These are phyloP conservation scores for Hydra vulgaris DNA, from an alignment of 30 jellyfish, hydroid and myxozoan species.

Conservation along the genomic window DNA sequence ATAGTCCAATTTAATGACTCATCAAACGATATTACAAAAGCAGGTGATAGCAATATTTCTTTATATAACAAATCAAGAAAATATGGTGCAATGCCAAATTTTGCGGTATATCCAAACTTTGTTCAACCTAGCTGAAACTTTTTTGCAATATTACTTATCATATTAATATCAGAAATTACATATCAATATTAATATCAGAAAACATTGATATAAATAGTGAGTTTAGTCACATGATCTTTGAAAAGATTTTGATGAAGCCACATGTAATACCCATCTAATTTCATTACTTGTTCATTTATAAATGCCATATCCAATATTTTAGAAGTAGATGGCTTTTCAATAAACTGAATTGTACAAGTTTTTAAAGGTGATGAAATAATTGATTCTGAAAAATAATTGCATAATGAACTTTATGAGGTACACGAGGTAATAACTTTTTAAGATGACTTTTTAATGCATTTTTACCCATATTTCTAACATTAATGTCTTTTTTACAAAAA, in stretches of 20 bases:
- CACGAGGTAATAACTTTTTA: constrained; percentile 10
- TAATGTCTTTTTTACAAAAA: constrained; percentile 5
- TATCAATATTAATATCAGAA: constrained; percentile 13
- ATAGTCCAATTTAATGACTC: no score
- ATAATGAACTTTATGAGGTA: not conserved
- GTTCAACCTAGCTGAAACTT: no score
- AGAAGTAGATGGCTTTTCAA: no score
- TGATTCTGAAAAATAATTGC: no score
- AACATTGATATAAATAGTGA: no score
- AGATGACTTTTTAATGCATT: not conserved
- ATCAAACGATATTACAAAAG: no score
- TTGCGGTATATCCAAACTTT: no score
- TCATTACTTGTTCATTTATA: not conserved
- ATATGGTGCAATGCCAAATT: no score
- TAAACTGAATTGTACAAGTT: no score
- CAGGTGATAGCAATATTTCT: no score
- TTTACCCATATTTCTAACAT: not conserved
- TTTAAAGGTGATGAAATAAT: no score
- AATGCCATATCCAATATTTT: not conserved
- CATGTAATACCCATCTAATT: constrained; percentile 1
- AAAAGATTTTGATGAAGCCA: not conserved
- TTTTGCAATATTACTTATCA: not conserved
- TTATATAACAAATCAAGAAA: no score
- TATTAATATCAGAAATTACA: constrained; percentile 2
- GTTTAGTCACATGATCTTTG: not conserved